These are phyloP conservation scores for Stomatorhinus ivindoensis DNA, from an alignment of 2,113 vertebrate species.

Conservation along the genomic window DNA sequence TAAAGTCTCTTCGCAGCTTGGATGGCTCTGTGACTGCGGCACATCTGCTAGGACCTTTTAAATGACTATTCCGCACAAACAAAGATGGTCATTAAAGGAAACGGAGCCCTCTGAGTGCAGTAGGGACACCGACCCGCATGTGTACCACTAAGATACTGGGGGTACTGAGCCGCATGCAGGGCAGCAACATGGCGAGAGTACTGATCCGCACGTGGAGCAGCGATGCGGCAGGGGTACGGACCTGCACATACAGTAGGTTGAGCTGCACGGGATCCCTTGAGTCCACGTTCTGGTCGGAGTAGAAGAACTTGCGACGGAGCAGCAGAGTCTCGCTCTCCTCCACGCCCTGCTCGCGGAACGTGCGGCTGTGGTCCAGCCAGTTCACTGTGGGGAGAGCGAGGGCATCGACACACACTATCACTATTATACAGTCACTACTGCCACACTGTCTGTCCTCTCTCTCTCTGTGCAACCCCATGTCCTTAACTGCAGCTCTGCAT, in stretches of 20 bases:
- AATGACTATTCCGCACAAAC: background rate
- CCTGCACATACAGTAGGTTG: slow-evolving; percentile 97
- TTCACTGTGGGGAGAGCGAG: slow-evolving; percentile 69
- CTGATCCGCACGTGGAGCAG: background rate
- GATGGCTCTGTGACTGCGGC: background rate
- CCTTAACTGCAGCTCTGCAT: background rate
- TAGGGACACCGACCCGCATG: background rate
- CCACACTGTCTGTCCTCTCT: background rate
- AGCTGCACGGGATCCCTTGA: slow-evolving; percentile 94
- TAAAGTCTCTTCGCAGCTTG: background rate
- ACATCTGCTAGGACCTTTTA: background rate
- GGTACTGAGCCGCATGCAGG: background rate
- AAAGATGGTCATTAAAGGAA: background rate
- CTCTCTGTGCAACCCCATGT: background rate
- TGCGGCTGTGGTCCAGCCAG: slow-evolving; percentile 95
- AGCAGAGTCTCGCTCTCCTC: slow-evolving; percentile 89
- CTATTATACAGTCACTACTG: background rate
- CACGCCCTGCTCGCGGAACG: slow-evolving; percentile 92
- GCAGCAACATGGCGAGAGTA: too few species aligned
- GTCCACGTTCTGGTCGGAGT: slow-evolving; percentile 97
- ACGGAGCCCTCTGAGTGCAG: background rate
- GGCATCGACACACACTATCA: background rate
- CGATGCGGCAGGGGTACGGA: slow-evolving; percentile 37
- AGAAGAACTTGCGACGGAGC: slow-evolving; percentile 92
- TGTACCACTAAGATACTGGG: background rate